Evolutionary conservation across 2,888 invertebrate genomes (phyloP), one percentile per base, ranked within the genome.

Genomic region (Caenorhabditis japonica): DNA sequence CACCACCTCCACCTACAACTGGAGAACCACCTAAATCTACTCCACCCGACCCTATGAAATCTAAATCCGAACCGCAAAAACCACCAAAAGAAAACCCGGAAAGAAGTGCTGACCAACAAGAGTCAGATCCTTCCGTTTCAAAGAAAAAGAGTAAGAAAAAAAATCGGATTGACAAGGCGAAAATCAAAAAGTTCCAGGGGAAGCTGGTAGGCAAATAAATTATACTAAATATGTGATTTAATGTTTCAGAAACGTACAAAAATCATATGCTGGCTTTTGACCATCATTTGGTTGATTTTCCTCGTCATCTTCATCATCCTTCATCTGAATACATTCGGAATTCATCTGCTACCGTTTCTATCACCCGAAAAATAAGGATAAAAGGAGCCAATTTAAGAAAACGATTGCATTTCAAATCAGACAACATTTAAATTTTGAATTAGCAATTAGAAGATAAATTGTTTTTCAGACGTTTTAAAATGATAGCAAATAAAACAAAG

Each of bases 311-410:
- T 66, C 51, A 27, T 66, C 21, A 21, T 66, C 17, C 41, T 66
- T 15, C 56, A 66, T 49, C 41, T 66, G 17, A 66, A 56, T 27
- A 23, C 33, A 12, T 56, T 56, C 56, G 66, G 56, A 23, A 41
- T 66, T n/a, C 66, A 56, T 47, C n/a, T 66, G 1, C 36, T 66
- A 13, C 66, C 66, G 27, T 46, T 62, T 23, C 30, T 49, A 41
- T 5, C 30, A 7, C 30, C 30, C n/a, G n/a, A n/a, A n/a, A n/a
- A n/a, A n/a, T n/a, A n/a, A n/a, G n/a, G n/a, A n/a, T n/a, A n/a
- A n/a, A n/a, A n/a, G n/a, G n/a, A n/a, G n/a, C n/a, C n/a, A n/a
- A n/a, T n/a, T n/a, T n/a, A n/a, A n/a, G n/a, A n/a, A n/a, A n/a
- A n/a, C n/a, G n/a, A n/a, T n/a, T n/a, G n/a, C n/a, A n/a, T n/a